A percentile compares a stretch with the other conserved stretches of the same genome.
These are phyloP conservation scores for Eidolon dupreanum DNA, from an alignment of 2,797 vertebrate genomes.

Conservation along the genomic window DNA sequence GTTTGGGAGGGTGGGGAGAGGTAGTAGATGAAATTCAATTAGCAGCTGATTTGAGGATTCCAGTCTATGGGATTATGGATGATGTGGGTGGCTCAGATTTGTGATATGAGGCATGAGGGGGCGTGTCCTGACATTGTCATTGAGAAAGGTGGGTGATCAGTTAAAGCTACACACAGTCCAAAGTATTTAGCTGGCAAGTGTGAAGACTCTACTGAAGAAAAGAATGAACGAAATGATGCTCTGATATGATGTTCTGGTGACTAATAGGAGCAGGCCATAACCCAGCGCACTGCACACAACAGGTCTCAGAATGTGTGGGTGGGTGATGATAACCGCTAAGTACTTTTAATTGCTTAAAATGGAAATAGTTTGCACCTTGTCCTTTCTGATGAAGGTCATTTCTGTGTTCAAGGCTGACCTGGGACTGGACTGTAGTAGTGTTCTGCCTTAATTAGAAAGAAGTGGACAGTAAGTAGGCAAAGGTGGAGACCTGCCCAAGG, in stretches of 20 bases:
- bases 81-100: neutral
- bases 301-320: neutral
- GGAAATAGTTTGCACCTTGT: neutral
- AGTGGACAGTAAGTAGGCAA: neutral
- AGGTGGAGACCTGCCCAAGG: neutral
- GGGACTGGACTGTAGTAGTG: neutral
- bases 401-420: neutral
- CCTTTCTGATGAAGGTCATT: neutral
- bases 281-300: neutral
- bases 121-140: neutral
- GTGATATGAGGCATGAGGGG: neutral
- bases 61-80: neutral
- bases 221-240: neutral
- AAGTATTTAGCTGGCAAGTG: neutral
- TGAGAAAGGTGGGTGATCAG: neutral
- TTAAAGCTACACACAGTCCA: neutral
- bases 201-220: neutral
- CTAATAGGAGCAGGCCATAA: neutral
- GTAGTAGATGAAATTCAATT: neutral
- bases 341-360: neutral
- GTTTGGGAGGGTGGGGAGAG: neutral
- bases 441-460: neutral
- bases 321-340: neutral
- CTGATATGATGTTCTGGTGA: neutral
- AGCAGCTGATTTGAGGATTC: neutral